Conservation (phyloP, 2,113 vertebrate species). For the Apaloderma vittatum region DNA sequence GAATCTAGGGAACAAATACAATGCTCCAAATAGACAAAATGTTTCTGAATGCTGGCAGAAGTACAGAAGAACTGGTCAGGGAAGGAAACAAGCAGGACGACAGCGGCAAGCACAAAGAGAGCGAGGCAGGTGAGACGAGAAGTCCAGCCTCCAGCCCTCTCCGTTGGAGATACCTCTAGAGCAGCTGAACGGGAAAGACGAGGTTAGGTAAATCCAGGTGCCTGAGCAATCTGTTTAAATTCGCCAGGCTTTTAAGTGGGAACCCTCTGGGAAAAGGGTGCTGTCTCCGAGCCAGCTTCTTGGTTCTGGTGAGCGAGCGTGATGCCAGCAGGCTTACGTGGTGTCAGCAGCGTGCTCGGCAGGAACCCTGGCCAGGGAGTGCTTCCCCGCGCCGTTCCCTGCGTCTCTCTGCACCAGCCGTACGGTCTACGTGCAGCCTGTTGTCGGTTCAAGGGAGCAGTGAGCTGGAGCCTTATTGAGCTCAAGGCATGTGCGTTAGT, state of each 20-base stretch:
- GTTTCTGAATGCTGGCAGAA: no score
- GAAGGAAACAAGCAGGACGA: background rate
- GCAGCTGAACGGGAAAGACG: background rate
- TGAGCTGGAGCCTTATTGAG: background rate
- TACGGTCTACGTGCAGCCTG: background rate
- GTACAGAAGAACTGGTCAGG: background rate
- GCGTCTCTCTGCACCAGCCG: background rate
- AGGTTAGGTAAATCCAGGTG: slow-evolving; percentile 29
- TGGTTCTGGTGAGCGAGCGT: background rate
- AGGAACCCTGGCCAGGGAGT: background rate
- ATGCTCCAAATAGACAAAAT: background rate
- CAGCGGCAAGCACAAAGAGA: background rate
- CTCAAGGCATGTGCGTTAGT: background rate
- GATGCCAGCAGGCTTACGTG: background rate
- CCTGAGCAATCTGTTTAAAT: slow-evolving; percentile 18
- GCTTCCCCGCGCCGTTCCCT: background rate
- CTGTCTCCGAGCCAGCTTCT: background rate
- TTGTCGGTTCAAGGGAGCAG: background rate
- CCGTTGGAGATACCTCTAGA: background rate
- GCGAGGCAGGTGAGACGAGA: background rate
- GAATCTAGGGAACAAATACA: background rate
- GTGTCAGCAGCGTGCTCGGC: background rate
- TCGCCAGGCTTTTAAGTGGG: background rate
- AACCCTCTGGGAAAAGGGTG: background rate
- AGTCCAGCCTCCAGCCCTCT: background rate